Base-by-base conservation (phyloP, 35 echinoderm and acorn worm species). In the Patiria miniata region DNA sequence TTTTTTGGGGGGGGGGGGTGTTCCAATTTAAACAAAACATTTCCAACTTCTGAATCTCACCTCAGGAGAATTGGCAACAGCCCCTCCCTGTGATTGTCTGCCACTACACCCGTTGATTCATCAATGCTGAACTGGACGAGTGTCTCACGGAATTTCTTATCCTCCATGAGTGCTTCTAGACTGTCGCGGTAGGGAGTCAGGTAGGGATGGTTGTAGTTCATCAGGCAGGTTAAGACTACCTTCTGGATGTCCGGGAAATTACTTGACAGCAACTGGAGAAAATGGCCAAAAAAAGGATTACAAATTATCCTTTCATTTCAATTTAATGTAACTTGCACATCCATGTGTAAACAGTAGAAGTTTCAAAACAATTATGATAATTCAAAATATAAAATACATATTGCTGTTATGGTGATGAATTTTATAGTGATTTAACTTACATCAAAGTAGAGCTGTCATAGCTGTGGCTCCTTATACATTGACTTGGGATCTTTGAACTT, bases 171-270 rank as follows among this genome's bases (percentile, higher is more conserved):
- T 18, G 33, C 55, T 5, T 88, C 84, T 23, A 98, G 85, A 26
- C 94, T 86, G 0, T 99, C 96, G 52, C 79, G 54, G 77, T 99
- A 99, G 5, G 96, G 96, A 12, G 42, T 85, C 12, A 99, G 68
- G 44, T 94, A 99, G 17, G 89, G 91, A 68, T 92, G 86, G 32
- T 95, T 99, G 87, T 99, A 99, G 3, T 89, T 90, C 86, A 93
- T 89, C 26, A 99, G 21, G 77, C 96, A 99, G 42, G 91, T 34
- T 12, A 94, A 83, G 23, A 87, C 89, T 8, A 61, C 57, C 77
- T 90, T 94, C 80, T 99, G 96, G 8, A 99, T 86, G 21, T 78
- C 39, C n/a, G 86, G 60, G 84, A 92, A 79, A 36, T 85, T 80
- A 61, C 52, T 88, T 3, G 89, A 89, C 21, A 99, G 55, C 16